Base-by-base conservation (phyloP, 1,140 invertebrate species). In the Dendroctonus ponderosae region DNA sequence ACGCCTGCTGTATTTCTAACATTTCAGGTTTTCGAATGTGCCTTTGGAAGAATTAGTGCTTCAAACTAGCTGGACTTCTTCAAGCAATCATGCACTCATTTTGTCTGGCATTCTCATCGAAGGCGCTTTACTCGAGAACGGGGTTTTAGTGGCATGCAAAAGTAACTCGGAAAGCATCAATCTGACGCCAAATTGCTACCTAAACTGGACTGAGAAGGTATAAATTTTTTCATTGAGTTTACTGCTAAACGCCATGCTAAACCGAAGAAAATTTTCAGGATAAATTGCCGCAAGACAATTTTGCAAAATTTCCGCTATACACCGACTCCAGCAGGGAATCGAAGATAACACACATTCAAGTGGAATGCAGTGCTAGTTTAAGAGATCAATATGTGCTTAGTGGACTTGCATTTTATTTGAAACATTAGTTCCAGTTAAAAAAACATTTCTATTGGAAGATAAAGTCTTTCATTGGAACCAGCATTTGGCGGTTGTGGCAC, bases 41-140 rank as follows among this genome's bases (percentile, higher is more conserved):
- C 26, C 52, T 9, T 41, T 63, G 54, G 56, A 68, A 39, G 40
- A 62, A 15, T 39, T 58, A 40, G 37, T 59, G 6, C 60, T 70
- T 12, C 57, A 62, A 43, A 82, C 81, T 57, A 82, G 72, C 42
- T 86, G 84, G 84, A 75, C 75, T 57, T 71, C 73, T 46, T 68
- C 71, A 4, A 72, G 77, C 37, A 79, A 53, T 26, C n/a, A 70
- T 40, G 41, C 74, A 42, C 72, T 86, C 42, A 80, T 80, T 67
- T 73, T 90, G 44, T 80, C 79, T 9, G 85, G 85, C 9, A 74
- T 91, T 6, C 80, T 85, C 62, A 78, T 91, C 38, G 88, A 91
- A 80, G 89, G 90, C 2, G 89, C 86, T 68, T 74, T 81, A 3
- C 88, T 91, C 77, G 84, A 88, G 77, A 86, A 86, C 11, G 74